These are phyloP conservation scores for Drosophila mojavensis DNA, from an alignment of 1,140 invertebrate species.

Conservation along the genomic window DNA sequence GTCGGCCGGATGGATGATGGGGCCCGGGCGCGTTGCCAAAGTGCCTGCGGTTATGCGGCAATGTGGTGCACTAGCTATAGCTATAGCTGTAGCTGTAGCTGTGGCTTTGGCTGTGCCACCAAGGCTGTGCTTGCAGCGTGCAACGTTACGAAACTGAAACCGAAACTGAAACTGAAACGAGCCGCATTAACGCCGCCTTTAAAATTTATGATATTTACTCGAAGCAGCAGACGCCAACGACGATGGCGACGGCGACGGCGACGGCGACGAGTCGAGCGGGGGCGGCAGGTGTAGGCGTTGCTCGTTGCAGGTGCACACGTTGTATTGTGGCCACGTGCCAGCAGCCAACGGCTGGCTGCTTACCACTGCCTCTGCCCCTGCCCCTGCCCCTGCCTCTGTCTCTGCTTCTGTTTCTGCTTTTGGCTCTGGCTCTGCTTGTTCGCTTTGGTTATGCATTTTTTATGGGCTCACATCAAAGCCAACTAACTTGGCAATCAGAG, in stretches of 20 bases:
- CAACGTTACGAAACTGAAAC: background rate
- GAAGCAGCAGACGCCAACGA: constrained; percentile 42
- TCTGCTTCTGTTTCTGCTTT: constrained; percentile 13
- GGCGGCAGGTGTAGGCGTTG: background rate
- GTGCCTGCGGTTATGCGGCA: constrained; percentile 77
- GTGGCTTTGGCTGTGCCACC: constrained; percentile 1
- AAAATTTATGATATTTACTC: constrained; percentile 82
- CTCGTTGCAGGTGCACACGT: background rate
- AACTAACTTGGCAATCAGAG: constrained; percentile 38
- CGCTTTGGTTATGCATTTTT: constrained; percentile 49
- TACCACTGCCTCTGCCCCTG: background rate
- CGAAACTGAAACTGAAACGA: constrained; percentile 40
- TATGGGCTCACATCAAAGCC: constrained; percentile 51
- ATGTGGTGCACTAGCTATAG: constrained; percentile 20
- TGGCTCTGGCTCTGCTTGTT: background rate
- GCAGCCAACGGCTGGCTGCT: background rate
- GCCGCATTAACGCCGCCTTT: constrained; percentile 72
- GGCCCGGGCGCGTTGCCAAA: constrained; percentile 63
- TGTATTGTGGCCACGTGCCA: constrained; percentile 1
- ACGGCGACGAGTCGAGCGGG: background rate
- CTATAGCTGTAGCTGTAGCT: background rate
- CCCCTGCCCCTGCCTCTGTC: constrained; percentile 1
- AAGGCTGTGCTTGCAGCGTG: constrained; percentile 25
- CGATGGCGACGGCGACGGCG: constrained; percentile 45
- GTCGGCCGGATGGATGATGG: constrained; percentile 23